phyloP scores from a whole-genome alignment of 2,797 vertebrate species.

The Thaleichthys pacificus region DNA sequence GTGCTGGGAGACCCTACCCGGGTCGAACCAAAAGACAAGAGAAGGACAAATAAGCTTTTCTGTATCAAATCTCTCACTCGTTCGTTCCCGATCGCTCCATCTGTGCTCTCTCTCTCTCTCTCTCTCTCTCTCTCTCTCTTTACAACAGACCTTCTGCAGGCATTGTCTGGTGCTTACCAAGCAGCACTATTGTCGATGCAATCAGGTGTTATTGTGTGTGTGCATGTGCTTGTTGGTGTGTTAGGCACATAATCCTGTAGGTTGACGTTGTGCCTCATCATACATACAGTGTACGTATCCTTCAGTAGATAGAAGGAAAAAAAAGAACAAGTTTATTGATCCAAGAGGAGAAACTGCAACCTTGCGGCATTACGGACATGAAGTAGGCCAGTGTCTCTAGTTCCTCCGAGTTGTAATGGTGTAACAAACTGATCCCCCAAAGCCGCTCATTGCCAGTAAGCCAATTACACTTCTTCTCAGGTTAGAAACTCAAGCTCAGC shows the following conservation, averaged over 20 bases:
- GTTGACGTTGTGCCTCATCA: no score
- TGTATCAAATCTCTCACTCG: no score
- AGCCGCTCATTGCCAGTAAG: not conserved
- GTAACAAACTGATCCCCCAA: not conserved
- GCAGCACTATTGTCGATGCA: not conserved
- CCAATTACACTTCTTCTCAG: not conserved
- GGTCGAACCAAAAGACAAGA: no score
- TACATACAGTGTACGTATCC: no score
- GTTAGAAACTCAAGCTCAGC: not conserved
- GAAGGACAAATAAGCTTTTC: no score
- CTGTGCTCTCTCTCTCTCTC: not conserved
- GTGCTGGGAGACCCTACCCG: no score
- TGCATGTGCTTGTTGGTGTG: constrained; percentile 63
- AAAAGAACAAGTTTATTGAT: not conserved
- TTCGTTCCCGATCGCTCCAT: no score
- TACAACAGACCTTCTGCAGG: not conserved
- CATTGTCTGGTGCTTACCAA: not conserved
- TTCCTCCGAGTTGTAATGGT: not conserved
- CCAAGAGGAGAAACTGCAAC: no score
- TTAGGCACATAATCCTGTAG: no score
- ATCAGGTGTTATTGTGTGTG: not conserved
- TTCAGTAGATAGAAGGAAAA: no score
- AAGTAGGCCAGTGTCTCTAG: not conserved
- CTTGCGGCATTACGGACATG: no score
- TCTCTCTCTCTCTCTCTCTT: not conserved